Percentiles rank a stretch among this genome's conserved stretches.
Evolutionary conservation across 2,797 vertebrate genomes (phyloP).

Genomic region (Hapalemur alaotrensis): DNA sequence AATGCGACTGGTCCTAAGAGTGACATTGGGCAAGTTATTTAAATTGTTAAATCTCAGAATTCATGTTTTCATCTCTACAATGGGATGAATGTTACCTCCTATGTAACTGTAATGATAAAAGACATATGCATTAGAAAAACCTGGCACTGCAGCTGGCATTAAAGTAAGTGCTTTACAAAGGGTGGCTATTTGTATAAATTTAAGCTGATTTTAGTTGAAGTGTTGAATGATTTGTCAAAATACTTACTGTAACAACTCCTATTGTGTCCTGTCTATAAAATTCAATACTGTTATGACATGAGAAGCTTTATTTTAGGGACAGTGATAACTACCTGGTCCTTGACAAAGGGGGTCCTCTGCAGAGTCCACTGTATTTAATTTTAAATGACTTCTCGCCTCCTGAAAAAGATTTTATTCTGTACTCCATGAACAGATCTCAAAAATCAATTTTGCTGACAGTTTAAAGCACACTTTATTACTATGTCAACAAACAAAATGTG

Average conservation of each 20-base stretch:
- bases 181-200: neutral
- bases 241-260: neutral
- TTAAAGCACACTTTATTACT: neutral
- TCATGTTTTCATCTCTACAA: neutral
- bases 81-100: neutral
- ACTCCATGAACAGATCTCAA: neutral
- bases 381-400: neutral
- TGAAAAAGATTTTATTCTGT: neutral
- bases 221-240: neutral
- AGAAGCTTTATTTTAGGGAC: neutral
- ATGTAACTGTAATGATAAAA: neutral
- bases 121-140: neutral
- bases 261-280: neutral
- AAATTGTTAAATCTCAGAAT: neutral
- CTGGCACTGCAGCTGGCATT: neutral
- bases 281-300: neutral
- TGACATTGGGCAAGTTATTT: neutral
- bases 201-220: neutral
- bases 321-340: neutral
- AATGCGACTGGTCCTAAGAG: fast-evolving
- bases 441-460: neutral
- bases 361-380: neutral
- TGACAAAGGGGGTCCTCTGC: neutral
- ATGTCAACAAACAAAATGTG: neutral
- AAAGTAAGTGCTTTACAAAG: neutral